Evolutionary conservation across 2,797 vertebrate species (phyloP), one percentile per base, ranked within the genome.

Genomic region (Novumbra hubbsi): DNA sequence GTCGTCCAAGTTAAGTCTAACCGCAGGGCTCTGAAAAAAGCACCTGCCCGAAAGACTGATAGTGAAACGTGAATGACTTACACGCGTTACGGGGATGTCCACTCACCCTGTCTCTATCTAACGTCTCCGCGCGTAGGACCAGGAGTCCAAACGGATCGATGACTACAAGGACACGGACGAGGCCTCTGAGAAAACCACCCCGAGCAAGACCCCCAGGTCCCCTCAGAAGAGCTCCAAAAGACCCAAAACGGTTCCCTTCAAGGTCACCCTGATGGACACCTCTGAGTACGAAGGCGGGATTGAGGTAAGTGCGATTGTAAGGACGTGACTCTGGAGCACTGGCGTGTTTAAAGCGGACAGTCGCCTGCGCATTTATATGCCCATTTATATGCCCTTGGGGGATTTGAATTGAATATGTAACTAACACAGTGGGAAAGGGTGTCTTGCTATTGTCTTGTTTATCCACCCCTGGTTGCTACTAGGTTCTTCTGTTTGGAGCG

Each of bases 171-270:
- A 96, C 88, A 91, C 91, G 0, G 96, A 99, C 0, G 94, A 96
- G 73, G 91, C 94, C 68, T 97, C 96, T 0, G 97, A 98, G 87
- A 96, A 94, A 88, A 98, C 93, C 5, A 98, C 97, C 0, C 95
- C 96, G 8, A 97, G 94, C 90, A 97, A 95, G 90, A 96, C 92
- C 82, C 94, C 96, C 85, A 97, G 96, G 83, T 99, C 97, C 0
- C 97, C 98, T 2, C 96, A 97, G 89, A 99, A 96, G 92, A 90
- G 92, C 73, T 94, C 93, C 85, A 98, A 97, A 82, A 96, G 96
- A 50, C 91, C 94, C 48, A 98, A 98, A 93, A 96, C 93, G 0
- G 75, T 89, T 55, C 87, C 95, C 70, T 99, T 97, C 92, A 97
- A 94, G 87, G 94, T 99, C 84, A 95, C 94, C 9, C 93, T 99